phyloP scores from a whole-genome alignment of 37 sponge, comb jelly and placozoan species.

The Ianthella basta region DNA sequence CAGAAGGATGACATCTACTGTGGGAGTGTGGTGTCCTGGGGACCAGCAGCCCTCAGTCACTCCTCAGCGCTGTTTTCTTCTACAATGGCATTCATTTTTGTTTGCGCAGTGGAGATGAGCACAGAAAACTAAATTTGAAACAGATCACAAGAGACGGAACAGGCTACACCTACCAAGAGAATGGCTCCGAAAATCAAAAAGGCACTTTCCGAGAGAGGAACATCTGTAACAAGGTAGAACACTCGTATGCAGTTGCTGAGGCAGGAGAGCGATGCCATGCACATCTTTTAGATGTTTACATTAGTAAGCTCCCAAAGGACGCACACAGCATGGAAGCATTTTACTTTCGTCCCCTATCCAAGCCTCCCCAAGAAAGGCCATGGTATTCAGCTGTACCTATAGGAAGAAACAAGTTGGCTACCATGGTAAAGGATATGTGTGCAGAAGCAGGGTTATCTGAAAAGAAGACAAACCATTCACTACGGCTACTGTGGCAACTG shows the following conservation, averaged over 20 bases:
- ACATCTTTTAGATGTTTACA: not conserved
- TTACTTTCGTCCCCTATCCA: not conserved
- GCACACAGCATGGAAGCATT: not conserved
- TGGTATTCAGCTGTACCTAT: constrained; percentile 4
- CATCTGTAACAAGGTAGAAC: not conserved
- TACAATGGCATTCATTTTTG: constrained; percentile 8
- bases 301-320: not conserved
- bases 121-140: not conserved
- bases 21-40: constrained; percentile 26
- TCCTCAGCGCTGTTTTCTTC: constrained; percentile 25
- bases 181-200: constrained; percentile 7
- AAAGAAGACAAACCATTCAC: not conserved
- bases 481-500: not conserved
- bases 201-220: not conserved
- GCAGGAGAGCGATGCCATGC: too few species aligned
- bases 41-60: not conserved
- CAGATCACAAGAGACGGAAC: not conserved
- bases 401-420: not conserved
- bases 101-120: constrained; percentile 15
- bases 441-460: not conserved
- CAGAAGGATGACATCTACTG: not conserved
- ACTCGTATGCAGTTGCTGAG: not conserved
- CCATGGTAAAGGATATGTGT: constrained; percentile 7
- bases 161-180: constrained; percentile 1
- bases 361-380: too few species aligned